Percentiles rank a stretch among this genome's conserved stretches.
Evolutionary conservation across 2,888 invertebrate genomes (phyloP).

Genomic region (Hypolimnas misippus): DNA sequence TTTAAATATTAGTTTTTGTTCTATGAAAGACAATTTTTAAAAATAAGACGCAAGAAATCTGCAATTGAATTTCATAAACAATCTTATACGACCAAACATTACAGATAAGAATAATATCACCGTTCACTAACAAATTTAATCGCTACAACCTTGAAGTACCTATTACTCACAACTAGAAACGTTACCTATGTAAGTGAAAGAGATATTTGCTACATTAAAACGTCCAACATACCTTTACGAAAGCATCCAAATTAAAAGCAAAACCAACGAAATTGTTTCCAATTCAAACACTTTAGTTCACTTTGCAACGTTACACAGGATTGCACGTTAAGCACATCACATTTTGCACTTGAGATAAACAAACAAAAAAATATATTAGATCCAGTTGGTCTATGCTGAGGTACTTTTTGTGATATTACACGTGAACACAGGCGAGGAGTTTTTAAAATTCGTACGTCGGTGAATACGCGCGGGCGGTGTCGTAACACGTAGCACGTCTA

Average conservation of each 20-base stretch:
- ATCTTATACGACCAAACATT: not conserved
- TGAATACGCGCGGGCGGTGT: slow-evolving; percentile 57
- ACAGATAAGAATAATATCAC: slow-evolving; percentile 22
- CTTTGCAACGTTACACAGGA: slow-evolving; percentile 74
- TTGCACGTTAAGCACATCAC: slow-evolving; percentile 76
- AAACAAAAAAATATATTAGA: slow-evolving; percentile 64
- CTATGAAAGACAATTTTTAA: too few species aligned
- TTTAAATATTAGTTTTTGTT: too few species aligned
- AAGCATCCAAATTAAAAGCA: slow-evolving; percentile 54
- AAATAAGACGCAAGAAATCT: not conserved
- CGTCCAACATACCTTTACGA: slow-evolving; percentile 35
- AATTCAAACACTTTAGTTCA: slow-evolving; percentile 79
- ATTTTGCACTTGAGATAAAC: slow-evolving; percentile 76
- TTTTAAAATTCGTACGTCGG: slow-evolving; percentile 59
- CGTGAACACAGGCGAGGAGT: slow-evolving; percentile 58
- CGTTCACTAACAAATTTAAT: slow-evolving; percentile 29
- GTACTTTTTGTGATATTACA: slow-evolving; percentile 51
- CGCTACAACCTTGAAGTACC: slow-evolving; percentile 53
- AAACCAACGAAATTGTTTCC: slow-evolving; percentile 60
- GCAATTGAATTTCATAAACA: slow-evolving; percentile 1
- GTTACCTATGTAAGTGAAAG: slow-evolving; percentile 2
- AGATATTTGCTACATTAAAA: slow-evolving; percentile 10
- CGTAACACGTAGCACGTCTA: slow-evolving; percentile 36
- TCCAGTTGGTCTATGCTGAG: slow-evolving; percentile 57
- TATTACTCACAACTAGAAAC: slow-evolving; percentile 40